Conservation (phyloP, 2,888 invertebrate species). For the Sphaerophoria taeniata region DNA sequence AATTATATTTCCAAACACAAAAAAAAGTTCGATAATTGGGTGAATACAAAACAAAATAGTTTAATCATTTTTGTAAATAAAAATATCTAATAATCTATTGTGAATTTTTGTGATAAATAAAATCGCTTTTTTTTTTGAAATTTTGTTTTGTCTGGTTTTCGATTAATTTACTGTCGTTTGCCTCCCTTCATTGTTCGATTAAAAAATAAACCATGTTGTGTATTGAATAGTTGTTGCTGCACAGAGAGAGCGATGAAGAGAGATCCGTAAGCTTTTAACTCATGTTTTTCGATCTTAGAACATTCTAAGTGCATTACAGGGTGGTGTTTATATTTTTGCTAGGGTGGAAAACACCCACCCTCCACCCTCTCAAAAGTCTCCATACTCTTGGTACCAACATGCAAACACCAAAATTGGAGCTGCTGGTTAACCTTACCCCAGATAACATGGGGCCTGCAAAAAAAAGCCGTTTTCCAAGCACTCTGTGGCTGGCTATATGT, state of each 20-base stretch:
- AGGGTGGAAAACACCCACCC: constrained; percentile 23
- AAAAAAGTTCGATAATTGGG: background rate
- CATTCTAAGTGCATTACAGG: too few species aligned
- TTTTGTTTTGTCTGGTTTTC: constrained; percentile 38
- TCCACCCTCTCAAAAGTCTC: background rate
- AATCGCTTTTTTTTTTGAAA: background rate
- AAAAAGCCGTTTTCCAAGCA: constrained; percentile 50
- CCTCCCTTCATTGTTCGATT: constrained; percentile 47
- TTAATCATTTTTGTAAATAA: constrained; percentile 9
- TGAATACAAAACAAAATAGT: constrained; percentile 9
- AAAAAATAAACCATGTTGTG: constrained; percentile 27
- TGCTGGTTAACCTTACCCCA: constrained; percentile 74
- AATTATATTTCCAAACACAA: background rate
- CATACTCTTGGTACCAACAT: background rate
- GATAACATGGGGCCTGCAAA: constrained; percentile 34
- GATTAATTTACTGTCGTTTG: constrained; percentile 25
- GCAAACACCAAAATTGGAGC: constrained; percentile 61
- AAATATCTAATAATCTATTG: background rate
- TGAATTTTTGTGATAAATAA: constrained; percentile 4
- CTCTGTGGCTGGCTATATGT: background rate
- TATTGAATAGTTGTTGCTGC: background rate
- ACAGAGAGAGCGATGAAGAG: background rate
- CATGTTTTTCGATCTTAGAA: too few species aligned
- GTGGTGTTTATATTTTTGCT: background rate
- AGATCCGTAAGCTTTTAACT: too few species aligned